Percentiles rank a stretch among this genome's conserved stretches.
phyloP scores from a whole-genome alignment of 2,797 vertebrate species.

The Sebastes oblongus region DNA sequence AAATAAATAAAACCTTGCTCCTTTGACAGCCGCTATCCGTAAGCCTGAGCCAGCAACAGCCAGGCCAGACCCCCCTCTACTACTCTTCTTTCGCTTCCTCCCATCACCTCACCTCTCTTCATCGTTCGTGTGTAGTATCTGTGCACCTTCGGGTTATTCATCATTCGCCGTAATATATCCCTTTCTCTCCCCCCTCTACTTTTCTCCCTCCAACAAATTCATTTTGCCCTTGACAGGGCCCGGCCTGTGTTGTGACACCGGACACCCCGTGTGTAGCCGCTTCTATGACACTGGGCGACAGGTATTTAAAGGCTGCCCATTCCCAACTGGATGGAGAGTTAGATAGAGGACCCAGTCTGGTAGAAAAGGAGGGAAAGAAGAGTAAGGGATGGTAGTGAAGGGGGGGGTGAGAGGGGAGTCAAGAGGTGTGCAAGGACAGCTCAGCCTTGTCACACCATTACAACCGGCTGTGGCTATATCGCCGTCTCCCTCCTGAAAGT shows the following conservation, averaged over 20 bases:
- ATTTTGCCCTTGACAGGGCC: slow-evolving; percentile 79
- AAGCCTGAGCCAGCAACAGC: slow-evolving; percentile 67
- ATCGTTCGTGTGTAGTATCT: slow-evolving; percentile 78
- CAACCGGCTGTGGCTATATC: slow-evolving; percentile 68
- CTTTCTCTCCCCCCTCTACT: slow-evolving; percentile 34
- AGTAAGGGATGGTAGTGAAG: slow-evolving; percentile 64
- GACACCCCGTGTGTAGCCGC: slow-evolving; percentile 76
- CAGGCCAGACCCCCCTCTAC: slow-evolving; percentile 55
- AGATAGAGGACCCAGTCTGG: slow-evolving; percentile 68
- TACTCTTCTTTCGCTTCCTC: slow-evolving; percentile 41
- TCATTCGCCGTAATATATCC: slow-evolving; percentile 77
- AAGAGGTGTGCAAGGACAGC: slow-evolving; percentile 83
- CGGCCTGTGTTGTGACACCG: slow-evolving; percentile 79
- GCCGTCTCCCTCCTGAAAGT: slow-evolving; percentile 79
- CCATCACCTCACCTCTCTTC: slow-evolving; percentile 61
- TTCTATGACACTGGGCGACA: slow-evolving; percentile 75
- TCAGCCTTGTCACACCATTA: slow-evolving; percentile 83
- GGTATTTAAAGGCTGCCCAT: slow-evolving; percentile 74
- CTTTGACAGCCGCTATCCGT: slow-evolving; percentile 82
- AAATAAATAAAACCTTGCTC: slow-evolving; percentile 82
- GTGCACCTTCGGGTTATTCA: slow-evolving; percentile 78
- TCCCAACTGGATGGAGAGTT: slow-evolving; percentile 63
- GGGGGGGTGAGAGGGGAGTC: slow-evolving; percentile 68
- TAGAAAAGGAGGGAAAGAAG: slow-evolving; percentile 43
- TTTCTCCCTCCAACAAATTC: slow-evolving; percentile 76